A percentile compares a stretch with the other conserved stretches of the same genome.
These are phyloP conservation scores for Carposina sasakii DNA, from an alignment of 1,140 invertebrate species.

Conservation along the genomic window DNA sequence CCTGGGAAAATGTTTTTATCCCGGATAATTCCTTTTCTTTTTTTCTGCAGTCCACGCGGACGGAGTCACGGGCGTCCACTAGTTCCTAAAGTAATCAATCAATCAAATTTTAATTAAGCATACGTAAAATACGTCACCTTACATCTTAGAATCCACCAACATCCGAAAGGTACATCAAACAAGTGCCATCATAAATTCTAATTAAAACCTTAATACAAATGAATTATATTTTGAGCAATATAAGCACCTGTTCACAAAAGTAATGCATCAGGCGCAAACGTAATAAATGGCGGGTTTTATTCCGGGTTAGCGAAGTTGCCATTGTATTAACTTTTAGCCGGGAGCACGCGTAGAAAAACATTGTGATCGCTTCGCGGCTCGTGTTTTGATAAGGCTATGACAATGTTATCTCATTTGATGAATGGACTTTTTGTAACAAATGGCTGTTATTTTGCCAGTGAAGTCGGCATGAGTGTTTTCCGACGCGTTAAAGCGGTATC, in stretches of 20 bases:
- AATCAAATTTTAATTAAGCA: neutral
- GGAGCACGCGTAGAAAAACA: slow-evolving; percentile 44
- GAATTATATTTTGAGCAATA: slow-evolving; percentile 1
- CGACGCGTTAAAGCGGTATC: no score
- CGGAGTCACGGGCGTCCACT: neutral
- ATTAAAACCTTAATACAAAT: slow-evolving; percentile 10
- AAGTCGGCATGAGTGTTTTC: slow-evolving; percentile 36
- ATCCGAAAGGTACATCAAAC: neutral
- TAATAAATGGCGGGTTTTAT: slow-evolving; percentile 42
- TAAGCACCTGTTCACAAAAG: slow-evolving; percentile 13
- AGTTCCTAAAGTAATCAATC: neutral
- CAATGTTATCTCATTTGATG: slow-evolving; percentile 60
- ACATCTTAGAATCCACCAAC: neutral
- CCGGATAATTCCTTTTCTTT: no score
- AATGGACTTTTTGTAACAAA: slow-evolving; percentile 63
- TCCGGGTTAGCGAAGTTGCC: slow-evolving; percentile 34
- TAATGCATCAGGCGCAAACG: slow-evolving; percentile 12
- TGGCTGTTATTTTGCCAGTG: slow-evolving; percentile 54
- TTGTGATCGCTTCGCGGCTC: slow-evolving; percentile 54
- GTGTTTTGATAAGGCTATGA: slow-evolving; percentile 60
- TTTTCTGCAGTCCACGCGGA: no score
- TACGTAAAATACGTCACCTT: neutral
- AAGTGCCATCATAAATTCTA: slow-evolving; percentile 28
- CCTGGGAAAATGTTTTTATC: no score
- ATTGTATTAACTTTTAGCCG: slow-evolving; percentile 48